Percentiles rank a stretch among this genome's conserved stretches.
Conservation (phyloP, 2,113 vertebrate genomes). For the Uria lomvia region DNA sequence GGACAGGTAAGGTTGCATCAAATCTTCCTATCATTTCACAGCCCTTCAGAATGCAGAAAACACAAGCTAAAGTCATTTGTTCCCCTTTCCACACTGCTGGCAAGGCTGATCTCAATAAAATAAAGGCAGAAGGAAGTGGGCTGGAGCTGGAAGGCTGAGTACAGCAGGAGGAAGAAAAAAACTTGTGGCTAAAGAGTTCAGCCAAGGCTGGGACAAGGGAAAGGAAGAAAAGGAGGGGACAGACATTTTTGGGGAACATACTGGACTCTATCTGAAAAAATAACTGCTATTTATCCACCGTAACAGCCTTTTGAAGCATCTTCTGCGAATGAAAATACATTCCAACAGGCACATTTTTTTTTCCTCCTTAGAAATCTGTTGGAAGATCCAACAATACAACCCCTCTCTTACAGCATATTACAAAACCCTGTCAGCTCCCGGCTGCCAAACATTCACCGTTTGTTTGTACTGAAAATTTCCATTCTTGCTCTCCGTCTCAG, state of each 20-base stretch:
- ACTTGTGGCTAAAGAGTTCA: background rate
- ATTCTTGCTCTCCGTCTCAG: slow-evolving; percentile 19
- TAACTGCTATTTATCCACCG: background rate
- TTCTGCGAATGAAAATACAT: background rate
- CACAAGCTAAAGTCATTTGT: background rate
- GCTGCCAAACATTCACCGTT: slow-evolving; percentile 49
- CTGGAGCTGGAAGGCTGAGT: background rate
- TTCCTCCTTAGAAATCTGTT: slow-evolving; percentile 4
- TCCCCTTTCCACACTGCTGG: background rate
- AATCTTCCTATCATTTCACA: background rate
- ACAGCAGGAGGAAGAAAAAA: background rate
- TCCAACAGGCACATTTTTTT: background rate
- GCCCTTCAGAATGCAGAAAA: background rate
- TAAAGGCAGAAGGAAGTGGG: background rate
- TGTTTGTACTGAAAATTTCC: slow-evolving; percentile 54
- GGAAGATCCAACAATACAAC: slow-evolving; percentile 19
- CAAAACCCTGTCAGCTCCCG: background rate
- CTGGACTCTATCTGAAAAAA: background rate
- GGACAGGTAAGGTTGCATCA: background rate
- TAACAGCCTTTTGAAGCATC: background rate
- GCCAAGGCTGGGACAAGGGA: background rate
- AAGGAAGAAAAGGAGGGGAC: background rate
- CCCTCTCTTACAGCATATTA: background rate
- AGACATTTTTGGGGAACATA: background rate
- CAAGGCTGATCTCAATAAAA: background rate